Evolutionary conservation across 2,113 vertebrate genomes (phyloP), one percentile per base, ranked within the genome.

Genomic region (Arothron firmamentum): DNA sequence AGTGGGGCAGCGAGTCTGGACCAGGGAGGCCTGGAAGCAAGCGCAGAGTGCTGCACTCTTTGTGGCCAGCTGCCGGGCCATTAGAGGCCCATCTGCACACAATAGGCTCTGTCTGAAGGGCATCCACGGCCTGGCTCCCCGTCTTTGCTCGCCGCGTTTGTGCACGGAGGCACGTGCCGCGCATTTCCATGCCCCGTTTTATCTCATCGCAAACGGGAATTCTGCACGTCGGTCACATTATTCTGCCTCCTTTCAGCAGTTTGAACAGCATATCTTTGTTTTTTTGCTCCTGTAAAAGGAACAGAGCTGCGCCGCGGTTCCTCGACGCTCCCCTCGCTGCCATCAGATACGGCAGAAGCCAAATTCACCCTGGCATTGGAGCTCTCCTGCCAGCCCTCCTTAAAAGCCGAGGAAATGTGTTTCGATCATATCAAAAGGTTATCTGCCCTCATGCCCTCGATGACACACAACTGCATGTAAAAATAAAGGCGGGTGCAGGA

Each of bases 11-110:
- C 42, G 56, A 65, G 64, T 56, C 56, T 49, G 61, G 77, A 67
- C 67, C 76, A 70, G 70, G 66, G 78, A 72, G 67, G 74, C 62
- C 63, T 54, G 52, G 70, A 65, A 58, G 52, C 13, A 56, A 58
- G 72, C 74, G 74, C 58, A 38, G 70, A 84, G 87, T 60, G 73
- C 72, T 76, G 52, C 59, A 62, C 70, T 79, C 72, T 89, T 84
- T 84, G 86, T 81, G 71, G 74, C 78, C 86, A 89, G 88, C 88
- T 89, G 86, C 86, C 74, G 70, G 75, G 77, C 79, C 78, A 83
- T 85, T 87, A 84, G 85, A 87, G 84, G 81, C 80, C 83, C 88
- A 88, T 87, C 83, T 88, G 88, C 79, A 85, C 80, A 89, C 88
- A 89, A 89, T 88, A 83, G 88, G 67, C 85, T 85, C 85, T 83